Base-by-base conservation (phyloP, 2,797 vertebrate genomes). In the Pygocentrus nattereri region DNA sequence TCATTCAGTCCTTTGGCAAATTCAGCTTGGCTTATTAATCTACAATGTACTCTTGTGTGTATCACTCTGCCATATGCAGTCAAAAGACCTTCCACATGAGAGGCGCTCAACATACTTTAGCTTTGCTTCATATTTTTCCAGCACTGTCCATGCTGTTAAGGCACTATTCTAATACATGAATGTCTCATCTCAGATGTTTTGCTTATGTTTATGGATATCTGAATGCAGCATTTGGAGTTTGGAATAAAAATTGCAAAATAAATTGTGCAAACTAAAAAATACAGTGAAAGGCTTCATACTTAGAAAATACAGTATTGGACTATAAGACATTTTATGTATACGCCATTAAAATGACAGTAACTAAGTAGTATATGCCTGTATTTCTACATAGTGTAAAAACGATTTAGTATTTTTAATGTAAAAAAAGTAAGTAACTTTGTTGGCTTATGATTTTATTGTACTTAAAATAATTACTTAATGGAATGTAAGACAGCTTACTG, bases 1-100 rank as follows among this genome's bases (percentile, higher is more conserved):
- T 85, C 50, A 80, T 75, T 85, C 56, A n/a, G 49, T 73, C 65
- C 70, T 61, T 54, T 80, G 76, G 64, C 83, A 79, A 79, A 59
- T 58, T 18, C 67, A 12, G 21, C 61, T 68, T 74, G 16, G 47
- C 62, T 27, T 74, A 74, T 83, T 65, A 76, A 83, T 80, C 79
- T 74, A 81, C 65, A 81, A 79, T 69, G 41, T 31, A 73, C 72
- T 72, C 38, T 11, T 58, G 10, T 49, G 49, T 15, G 50, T 74
- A 59, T 84, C 67, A 76, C 68, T 82, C 67, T 78, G 70, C 68
- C 50, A 41, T 82, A 52, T 75, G 62, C 54, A 81, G 52, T 70
- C n/a, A 80, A 72, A 85, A 84, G 80, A 27, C 69, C 73, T 71
- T 81, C 38, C 73, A 81, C 44, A 54, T 74, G 75, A 71, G 54